Evolutionary conservation across 2,797 vertebrate genomes (phyloP).

Genomic region (Malacoctenus gilli): DNA sequence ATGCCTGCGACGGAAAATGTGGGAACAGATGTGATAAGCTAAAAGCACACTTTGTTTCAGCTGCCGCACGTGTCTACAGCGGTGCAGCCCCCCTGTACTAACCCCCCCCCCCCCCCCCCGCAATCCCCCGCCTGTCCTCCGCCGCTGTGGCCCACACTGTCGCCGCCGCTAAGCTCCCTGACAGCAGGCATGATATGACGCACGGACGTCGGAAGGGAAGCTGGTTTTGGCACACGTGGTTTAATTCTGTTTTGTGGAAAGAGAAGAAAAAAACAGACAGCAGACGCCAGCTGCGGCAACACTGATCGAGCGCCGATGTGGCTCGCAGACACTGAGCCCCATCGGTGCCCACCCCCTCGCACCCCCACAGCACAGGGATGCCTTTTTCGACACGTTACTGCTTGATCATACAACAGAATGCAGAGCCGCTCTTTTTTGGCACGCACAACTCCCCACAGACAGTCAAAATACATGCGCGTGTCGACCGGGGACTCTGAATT

Average conservation of each 20-base stretch:
- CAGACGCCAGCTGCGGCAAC: not conserved
- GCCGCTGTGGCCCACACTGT: slow-evolving; percentile 15
- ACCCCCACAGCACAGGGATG: too few relatives aligned
- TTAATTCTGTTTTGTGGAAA: slow-evolving; percentile 7
- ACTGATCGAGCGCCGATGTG: not conserved
- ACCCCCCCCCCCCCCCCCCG: slow-evolving; percentile 9
- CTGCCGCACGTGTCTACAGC: not conserved
- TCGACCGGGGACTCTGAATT: too few relatives aligned
- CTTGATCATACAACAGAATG: too few relatives aligned
- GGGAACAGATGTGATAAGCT: slow-evolving; percentile 13
- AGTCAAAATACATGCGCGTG: too few relatives aligned
- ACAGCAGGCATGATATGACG: slow-evolving; percentile 26
- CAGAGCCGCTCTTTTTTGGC: too few relatives aligned
- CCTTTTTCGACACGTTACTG: too few relatives aligned
- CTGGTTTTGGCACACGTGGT: slow-evolving; percentile 1
- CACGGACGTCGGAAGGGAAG: slow-evolving; percentile 19
- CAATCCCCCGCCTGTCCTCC: slow-evolving; percentile 11
- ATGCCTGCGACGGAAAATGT: not conserved
- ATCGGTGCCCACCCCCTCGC: too few relatives aligned
- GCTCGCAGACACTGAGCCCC: too few relatives aligned
- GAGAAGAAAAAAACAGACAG: not conserved
- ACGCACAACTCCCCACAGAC: too few relatives aligned
- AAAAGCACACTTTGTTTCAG: not conserved
- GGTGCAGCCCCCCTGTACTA: slow-evolving; percentile 12
- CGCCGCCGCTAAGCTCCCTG: slow-evolving; percentile 38